phyloP scores from a whole-genome alignment of 1,140 invertebrate species.

The Neotoxoptera formosana region DNA sequence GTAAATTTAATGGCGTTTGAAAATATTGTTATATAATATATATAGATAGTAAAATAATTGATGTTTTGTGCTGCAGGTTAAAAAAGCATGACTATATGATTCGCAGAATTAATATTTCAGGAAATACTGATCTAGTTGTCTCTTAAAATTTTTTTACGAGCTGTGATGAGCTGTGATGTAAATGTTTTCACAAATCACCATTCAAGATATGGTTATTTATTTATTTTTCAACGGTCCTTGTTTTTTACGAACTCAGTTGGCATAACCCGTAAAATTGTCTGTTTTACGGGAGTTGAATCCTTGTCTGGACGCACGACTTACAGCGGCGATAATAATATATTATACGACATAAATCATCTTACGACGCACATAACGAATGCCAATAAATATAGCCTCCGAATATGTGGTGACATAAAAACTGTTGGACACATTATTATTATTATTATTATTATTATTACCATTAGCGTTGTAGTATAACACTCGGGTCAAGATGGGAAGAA shows the following conservation, averaged over 20 bases:
- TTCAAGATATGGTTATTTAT: background rate
- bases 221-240: background rate
- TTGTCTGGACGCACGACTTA: background rate
- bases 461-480: background rate
- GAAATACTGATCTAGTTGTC: background rate
- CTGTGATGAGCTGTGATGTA: too few relatives aligned
- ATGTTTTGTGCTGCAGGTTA: background rate
- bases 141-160: background rate
- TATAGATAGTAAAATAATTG: background rate
- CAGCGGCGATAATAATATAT: background rate
- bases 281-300: background rate
- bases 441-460: too few relatives aligned
- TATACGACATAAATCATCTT: constrained; percentile 11
- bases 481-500: background rate
- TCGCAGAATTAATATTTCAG: background rate
- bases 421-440: background rate
- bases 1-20: background rate
- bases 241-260: background rate
- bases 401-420: background rate
- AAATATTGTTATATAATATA: background rate
- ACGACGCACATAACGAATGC: background rate
- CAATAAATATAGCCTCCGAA: background rate
- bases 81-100: background rate
- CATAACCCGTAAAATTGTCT: background rate
- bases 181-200: background rate